Evolutionary conservation across 2,113 vertebrate genomes (phyloP).

Genomic region (Haliaeetus leucogaster): DNA sequence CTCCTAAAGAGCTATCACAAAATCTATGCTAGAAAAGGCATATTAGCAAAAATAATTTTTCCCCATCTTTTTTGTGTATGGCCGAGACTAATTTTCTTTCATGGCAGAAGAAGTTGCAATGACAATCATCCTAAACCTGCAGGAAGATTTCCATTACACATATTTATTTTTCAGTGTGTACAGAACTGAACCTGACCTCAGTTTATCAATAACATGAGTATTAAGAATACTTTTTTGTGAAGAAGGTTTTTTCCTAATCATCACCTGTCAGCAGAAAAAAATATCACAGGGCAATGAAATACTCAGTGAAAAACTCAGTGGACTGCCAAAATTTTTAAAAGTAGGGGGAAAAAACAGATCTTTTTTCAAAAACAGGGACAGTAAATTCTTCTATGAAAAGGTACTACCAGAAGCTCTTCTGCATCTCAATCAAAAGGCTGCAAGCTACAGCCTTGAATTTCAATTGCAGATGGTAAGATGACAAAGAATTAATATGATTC

Average conservation of each 20-base stretch:
- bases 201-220: neutral
- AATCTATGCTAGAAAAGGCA: neutral
- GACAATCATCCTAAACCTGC: neutral
- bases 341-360: rapidly evolving
- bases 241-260: neutral
- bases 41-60: neutral
- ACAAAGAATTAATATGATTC: conserved; percentile 7
- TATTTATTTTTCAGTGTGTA: neutral
- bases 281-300: neutral
- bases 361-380: neutral
- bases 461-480: neutral
- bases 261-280: neutral
- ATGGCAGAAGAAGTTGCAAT: neutral
- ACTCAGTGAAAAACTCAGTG: neutral
- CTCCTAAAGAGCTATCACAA: neutral
- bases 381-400: neutral
- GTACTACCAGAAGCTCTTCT: neutral
- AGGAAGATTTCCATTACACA: neutral
- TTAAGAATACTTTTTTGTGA: neutral
- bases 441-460: neutral
- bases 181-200: neutral
- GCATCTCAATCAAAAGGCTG: neutral
- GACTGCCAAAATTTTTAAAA: neutral
- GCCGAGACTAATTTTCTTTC: neutral
- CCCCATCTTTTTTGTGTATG: neutral